Evolutionary conservation across 1,140 invertebrate genomes (phyloP).

Genomic region (Oncopodura yosiiana): DNA sequence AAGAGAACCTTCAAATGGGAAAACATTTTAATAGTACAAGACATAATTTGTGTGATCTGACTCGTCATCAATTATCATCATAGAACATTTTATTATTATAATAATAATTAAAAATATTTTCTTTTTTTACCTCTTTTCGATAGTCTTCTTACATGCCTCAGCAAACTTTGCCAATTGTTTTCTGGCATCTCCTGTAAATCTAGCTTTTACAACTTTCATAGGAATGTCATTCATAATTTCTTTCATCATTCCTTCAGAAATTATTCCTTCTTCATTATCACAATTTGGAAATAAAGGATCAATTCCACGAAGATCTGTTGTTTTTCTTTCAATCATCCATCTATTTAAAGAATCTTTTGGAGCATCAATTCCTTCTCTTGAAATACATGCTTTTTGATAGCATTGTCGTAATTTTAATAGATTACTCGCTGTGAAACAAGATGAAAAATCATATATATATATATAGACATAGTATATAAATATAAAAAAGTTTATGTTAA

Average conservation of each 20-base stretch:
- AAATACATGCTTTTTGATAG: slow-evolving; percentile 88
- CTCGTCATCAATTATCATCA: slow-evolving; percentile 30
- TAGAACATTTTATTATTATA: neutral
- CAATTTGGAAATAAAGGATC: slow-evolving; percentile 83
- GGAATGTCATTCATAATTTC: slow-evolving; percentile 99
- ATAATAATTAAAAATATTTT: slow-evolving; percentile 3
- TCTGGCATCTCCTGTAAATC: slow-evolving; percentile 89
- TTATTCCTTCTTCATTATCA: slow-evolving; percentile 83
- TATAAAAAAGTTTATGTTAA: too few species aligned
- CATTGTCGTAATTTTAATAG: slow-evolving; percentile 78
- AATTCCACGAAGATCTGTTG: slow-evolving; percentile 57
- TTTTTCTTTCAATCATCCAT: slow-evolving; percentile 91
- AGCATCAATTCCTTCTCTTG: slow-evolving; percentile 84
- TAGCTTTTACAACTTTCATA: slow-evolving; percentile 85
- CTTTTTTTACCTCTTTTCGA: slow-evolving; percentile 60
- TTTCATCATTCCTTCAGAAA: slow-evolving; percentile 71
- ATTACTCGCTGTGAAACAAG: too few species aligned
- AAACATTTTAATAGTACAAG: neutral
- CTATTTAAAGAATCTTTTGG: slow-evolving; percentile 89
- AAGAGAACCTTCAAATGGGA: slow-evolving; percentile 17
- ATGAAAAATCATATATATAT: too few species aligned
- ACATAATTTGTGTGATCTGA: slow-evolving; percentile 16
- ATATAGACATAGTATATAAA: too few species aligned
- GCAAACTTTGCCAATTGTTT: slow-evolving; percentile 91
- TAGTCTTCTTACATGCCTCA: slow-evolving; percentile 93